Evolutionary conservation across 2,113 vertebrate species (phyloP).

Genomic region (Saguinus midas): DNA sequence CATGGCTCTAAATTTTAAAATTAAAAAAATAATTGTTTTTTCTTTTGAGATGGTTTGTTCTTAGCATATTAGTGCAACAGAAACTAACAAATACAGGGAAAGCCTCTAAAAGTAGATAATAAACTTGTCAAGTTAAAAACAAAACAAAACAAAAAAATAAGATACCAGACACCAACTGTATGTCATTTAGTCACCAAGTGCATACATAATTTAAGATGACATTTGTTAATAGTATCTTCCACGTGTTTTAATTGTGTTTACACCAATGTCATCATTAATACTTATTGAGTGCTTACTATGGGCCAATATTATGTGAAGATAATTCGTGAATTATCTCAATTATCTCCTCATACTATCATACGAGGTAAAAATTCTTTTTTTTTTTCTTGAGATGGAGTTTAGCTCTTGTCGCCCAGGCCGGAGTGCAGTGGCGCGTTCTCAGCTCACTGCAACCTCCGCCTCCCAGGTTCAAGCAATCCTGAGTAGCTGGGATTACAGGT

Average conservation of each 20-base stretch:
- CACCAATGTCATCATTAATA: neutral
- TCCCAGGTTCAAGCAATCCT: too few species aligned
- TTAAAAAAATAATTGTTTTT: conserved; percentile 14
- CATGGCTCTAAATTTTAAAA: neutral
- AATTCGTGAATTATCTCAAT: neutral
- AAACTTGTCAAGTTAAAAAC: conserved; percentile 37
- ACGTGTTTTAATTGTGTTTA: neutral
- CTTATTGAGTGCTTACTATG: neutral
- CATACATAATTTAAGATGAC: neutral
- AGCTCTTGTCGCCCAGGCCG: too few species aligned
- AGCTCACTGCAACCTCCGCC: too few species aligned
- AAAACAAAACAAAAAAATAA: conserved; percentile 37
- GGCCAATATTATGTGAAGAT: neutral
- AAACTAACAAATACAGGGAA: neutral
- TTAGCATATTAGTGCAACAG: neutral
- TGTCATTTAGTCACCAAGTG: neutral
- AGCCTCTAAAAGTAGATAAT: conserved; percentile 9
- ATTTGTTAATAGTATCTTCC: neutral
- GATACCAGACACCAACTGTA: neutral
- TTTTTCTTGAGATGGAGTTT: too few species aligned
- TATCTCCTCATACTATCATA: neutral
- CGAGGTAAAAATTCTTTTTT: neutral
- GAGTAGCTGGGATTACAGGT: too few species aligned
- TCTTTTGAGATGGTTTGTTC: conserved; percentile 16
- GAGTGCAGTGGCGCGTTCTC: too few species aligned